Evolutionary conservation across 2,113 vertebrate species (phyloP), one percentile per base, ranked within the genome.

Genomic region (Taurulus bubalis): DNA sequence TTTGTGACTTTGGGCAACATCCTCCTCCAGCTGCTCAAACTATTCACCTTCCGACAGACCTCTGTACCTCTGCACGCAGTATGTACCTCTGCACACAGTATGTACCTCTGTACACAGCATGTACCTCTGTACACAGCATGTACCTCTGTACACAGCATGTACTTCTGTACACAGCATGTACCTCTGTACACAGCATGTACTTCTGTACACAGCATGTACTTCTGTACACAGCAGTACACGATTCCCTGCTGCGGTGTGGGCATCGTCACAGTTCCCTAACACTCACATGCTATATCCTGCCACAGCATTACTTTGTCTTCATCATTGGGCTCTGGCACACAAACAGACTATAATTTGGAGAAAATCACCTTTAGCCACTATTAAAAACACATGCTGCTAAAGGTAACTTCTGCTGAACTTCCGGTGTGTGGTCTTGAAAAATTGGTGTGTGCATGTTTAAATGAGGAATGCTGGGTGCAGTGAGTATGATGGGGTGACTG

Each of bases 1-100:
- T 87, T 85, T 84, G 85, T 89, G 88, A 88, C 82, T 92, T 87
- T 90, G 85, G 80, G 30, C 88, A 89, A 90, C 84, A 74, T 85
- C 82, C 74, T 88, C 60, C 75, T 82, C 38, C 38, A 87, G 67
- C 73, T 87, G 80, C 83, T 83, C 86, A 71, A 80, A 30, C 73
- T 60, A 56, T 76, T 85, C 58, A 85, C 12, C 69, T 82, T 91
- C 63, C 30, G 30, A 32, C 30, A 32, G 30, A 40, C 38, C 38
- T 40, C 38, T 40, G 9, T 40, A 83, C 87, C 75, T 87, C 20
- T n/a, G 49, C 36, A 32, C 45, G 80, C 66, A 47, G 45, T 34
- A 65, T 51, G 49, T 51, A 51, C 20, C 49, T 51, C 38, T 40
- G 38, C 2, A 40, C 10, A 40, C 38, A 40, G 38, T 8, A 40